Evolutionary conservation across 2,797 vertebrate genomes (phyloP), one percentile per base, ranked within the genome.

Genomic region (Leucoraja ocellata): DNA sequence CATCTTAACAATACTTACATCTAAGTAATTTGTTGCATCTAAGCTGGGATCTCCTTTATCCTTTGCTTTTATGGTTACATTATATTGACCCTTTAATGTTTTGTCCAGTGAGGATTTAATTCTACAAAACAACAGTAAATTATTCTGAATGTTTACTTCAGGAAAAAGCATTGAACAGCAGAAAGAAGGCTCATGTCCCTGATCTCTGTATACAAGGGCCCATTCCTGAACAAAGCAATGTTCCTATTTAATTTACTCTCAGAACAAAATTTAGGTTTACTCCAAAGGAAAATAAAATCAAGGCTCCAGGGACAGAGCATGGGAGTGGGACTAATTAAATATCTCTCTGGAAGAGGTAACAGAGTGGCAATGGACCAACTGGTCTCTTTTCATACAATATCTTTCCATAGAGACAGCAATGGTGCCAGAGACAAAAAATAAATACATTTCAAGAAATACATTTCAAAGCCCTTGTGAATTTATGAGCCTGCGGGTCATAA

Each of bases 41-140:
- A 97, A 95, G 7, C 73, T 58, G 10, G 88, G 93, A 0, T 73
- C 84, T 0, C 94, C 95, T 0, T 7, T 0, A 6, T 99, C 98
- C 46, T 0, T 95, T 13, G 97, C 98, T n/a, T 79, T 78, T 46
- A 99, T 96, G 0, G 94, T 97, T 79, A 99, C 95, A 94, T 97
- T 93, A 95, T 98, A 99, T 93, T 95, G 97, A n/a, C 98, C 99
- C 95, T 97, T 97, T 93, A 97, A 94, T 0, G 93, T 95, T 4
- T 93, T 86, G 3, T 98, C 96, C 0, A 98, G 97, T 80, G 68
- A 94, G 93, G 95, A 96, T 0, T 94, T 94, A 46, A 98, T 95
- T 93, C 98, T 99, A n/a, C 0, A 5, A 93, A 21, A 36, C 25
- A 39, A 16, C 32, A 93, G 0, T 14, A 1, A 16, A n/a, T n/a